Conservation (phyloP, 2,888 invertebrate species). For the Erebia palarica region DNA sequence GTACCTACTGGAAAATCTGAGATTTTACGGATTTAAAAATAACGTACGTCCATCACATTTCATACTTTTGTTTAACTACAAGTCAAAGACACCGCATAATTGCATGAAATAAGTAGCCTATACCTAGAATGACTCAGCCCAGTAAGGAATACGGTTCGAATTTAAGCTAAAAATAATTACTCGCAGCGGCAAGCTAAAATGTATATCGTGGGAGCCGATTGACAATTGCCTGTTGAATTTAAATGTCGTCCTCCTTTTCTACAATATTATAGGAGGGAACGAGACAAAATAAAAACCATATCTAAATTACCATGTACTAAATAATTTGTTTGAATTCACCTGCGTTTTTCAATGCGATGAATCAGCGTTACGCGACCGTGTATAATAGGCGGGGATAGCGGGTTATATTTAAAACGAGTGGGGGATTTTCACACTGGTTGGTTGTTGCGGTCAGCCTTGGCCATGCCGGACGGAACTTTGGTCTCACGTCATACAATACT, state of each 20-base stretch:
- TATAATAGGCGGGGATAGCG: slow-evolving; percentile 29
- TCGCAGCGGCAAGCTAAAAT: slow-evolving; percentile 11
- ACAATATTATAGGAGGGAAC: slow-evolving; percentile 30
- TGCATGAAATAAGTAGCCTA: not conserved
- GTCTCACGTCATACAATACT: slow-evolving; percentile 52
- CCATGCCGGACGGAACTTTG: slow-evolving; percentile 45
- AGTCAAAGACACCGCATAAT: not conserved
- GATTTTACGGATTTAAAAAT: too few species aligned
- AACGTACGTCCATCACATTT: too few species aligned
- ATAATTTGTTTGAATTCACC: slow-evolving; percentile 41
- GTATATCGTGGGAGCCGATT: slow-evolving; percentile 39
- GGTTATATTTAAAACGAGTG: slow-evolving; percentile 19
- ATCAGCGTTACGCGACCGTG: slow-evolving; percentile 39
- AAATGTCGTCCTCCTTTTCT: slow-evolving; percentile 34
- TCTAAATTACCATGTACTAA: slow-evolving; percentile 40
- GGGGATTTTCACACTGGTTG: slow-evolving; percentile 35
- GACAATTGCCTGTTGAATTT: slow-evolving; percentile 42
- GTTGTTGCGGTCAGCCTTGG: slow-evolving; percentile 47
- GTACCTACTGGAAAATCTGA: too few species aligned
- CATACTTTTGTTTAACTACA: not conserved
- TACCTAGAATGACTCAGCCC: not conserved
- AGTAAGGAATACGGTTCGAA: slow-evolving; percentile 8
- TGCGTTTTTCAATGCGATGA: slow-evolving; percentile 43
- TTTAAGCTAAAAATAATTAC: slow-evolving; percentile 18
- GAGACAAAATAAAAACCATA: slow-evolving; percentile 34